phyloP scores from a whole-genome alignment of 2,113 vertebrate species.

The Hemichromis elongatus region DNA sequence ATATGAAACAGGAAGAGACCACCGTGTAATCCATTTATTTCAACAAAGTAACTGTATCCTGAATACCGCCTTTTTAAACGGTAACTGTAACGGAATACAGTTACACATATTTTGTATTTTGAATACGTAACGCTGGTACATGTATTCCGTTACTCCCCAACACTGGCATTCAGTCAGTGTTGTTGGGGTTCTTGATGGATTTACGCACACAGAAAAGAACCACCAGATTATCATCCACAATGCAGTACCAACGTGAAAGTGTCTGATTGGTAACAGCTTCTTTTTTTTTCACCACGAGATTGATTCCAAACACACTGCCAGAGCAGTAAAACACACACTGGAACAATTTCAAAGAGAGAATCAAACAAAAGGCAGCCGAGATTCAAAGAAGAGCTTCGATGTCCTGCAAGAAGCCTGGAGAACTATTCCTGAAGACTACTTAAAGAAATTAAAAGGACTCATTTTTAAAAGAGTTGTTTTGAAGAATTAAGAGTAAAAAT shows the following conservation, averaged over 20 bases:
- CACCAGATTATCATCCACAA: neutral
- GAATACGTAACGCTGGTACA: too few species aligned
- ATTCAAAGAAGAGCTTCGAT: neutral
- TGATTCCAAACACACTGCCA: neutral
- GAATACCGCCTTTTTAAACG: too few species aligned
- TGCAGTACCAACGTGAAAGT: neutral
- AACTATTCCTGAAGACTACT: neutral
- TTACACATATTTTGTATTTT: too few species aligned
- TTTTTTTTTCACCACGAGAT: neutral
- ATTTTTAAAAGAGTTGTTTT: neutral
- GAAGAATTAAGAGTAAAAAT: neutral
- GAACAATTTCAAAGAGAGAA: neutral
- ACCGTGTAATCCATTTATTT: too few species aligned
- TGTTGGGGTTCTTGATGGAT: neutral
- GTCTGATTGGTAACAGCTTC: neutral
- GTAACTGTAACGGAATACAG: too few species aligned
- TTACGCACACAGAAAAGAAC: neutral
- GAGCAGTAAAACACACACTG: neutral
- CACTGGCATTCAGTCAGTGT: neutral
- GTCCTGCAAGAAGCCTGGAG: neutral
- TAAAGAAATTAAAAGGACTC: neutral
- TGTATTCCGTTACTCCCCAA: too few species aligned
- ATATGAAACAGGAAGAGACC: too few species aligned
- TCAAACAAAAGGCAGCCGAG: neutral
- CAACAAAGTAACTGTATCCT: too few species aligned